Base-by-base conservation (phyloP, 2,888 invertebrate genomes). In the Lissonota sp. region DNA sequence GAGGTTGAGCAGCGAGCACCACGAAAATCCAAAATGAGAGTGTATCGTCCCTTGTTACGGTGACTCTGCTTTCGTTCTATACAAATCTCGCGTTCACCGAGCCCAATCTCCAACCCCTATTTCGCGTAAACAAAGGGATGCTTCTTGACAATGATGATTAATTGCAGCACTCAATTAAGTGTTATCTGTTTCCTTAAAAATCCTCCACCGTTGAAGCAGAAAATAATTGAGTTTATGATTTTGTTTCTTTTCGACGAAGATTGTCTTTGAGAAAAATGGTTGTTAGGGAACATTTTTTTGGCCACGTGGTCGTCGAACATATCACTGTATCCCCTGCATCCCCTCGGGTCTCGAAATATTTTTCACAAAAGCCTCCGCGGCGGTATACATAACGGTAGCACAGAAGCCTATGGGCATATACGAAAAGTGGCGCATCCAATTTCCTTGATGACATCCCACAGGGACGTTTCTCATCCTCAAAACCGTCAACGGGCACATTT, bases 391-490 rank as follows among this genome's bases (percentile, higher is more conserved):
- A 51, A 51, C 26, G 26, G 66, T 40, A 49, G 1, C 26, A 14
- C 5, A 12, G 5, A 42, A 26, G 10, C 46, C 10, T 42, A 6
- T 46, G 40, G 10, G 7, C 46, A 85, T 85, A 85, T 86, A 87
- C 88, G 90, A 90, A 90, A 91, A 90, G 90, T 88, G 88, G 88
- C 87, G 87, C 88, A 88, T 91, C 90, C 91, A 90, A 92, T 91
- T 91, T 91, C 88, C 88, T 89, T 90, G 91, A 91, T 91, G 89
- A 92, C 87, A 87, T 87, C 87, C 90, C 90, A 89, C 70, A 69
- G 91, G 89, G 90, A 90, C 72, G 72, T 71, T 76, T 67, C 71
- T 71, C 70, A 74, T 80, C 70, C 76, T 67, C 77, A 42, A 64
- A 26, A 64, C 64, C 57, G 53, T 53, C 58, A 16, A 46, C 44